Conservation (phyloP, 2,113 vertebrate genomes). For the Neoarius graeffei region DNA sequence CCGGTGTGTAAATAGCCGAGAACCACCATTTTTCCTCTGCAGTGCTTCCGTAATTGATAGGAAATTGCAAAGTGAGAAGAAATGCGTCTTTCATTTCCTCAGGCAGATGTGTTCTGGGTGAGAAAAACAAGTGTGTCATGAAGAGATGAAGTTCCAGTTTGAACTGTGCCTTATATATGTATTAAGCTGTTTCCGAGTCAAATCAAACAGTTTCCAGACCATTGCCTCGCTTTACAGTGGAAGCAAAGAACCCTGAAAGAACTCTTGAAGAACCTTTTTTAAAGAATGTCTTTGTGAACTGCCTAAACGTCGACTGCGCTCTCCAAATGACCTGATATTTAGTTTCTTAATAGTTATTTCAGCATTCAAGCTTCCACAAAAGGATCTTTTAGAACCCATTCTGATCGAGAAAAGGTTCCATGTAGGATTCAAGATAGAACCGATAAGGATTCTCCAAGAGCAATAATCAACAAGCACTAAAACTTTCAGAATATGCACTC, state of each 20-base stretch:
- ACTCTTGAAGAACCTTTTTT: background rate
- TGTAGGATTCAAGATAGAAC: background rate
- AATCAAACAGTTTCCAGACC: background rate
- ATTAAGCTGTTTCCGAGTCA: background rate
- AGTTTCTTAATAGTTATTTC: background rate
- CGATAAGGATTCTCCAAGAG: background rate
- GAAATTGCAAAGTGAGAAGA: constrained; percentile 49
- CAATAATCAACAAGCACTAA: background rate
- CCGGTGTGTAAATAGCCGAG: constrained; percentile 58
- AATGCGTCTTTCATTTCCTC: constrained; percentile 56
- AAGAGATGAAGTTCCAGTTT: background rate
- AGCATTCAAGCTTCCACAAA: background rate
- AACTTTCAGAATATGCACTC: background rate
- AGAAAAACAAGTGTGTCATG: background rate
- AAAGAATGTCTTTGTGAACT: background rate
- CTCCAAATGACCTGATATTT: background rate
- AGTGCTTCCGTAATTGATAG: constrained; percentile 64
- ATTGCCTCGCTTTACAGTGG: background rate
- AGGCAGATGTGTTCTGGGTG: constrained; percentile 54
- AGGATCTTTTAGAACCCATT: background rate
- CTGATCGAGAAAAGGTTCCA: background rate
- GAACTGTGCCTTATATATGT: background rate
- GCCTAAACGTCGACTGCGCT: background rate
- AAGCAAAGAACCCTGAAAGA: background rate
- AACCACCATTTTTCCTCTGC: constrained; percentile 57